Evolutionary conservation across 2,888 invertebrate genomes (phyloP), one percentile per base, ranked within the genome.

Genomic region (Polyommatus iphigenia): DNA sequence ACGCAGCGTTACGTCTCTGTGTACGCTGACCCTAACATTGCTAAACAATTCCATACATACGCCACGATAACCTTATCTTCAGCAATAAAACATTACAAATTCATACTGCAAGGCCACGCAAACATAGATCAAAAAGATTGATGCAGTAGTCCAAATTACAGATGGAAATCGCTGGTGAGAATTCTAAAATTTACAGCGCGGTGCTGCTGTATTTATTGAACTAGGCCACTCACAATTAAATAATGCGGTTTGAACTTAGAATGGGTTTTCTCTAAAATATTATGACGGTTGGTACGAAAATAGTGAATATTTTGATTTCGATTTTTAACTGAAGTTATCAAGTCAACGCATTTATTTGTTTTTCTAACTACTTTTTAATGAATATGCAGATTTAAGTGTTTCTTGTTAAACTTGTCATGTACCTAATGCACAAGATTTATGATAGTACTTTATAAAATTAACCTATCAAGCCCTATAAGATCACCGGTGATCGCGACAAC

Each of bases 81-180:
- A 24, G 29, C 24, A 24, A 67, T 67, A 67, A 67, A 67, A 29
- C 67, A 67, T 67, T 50, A 59, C 67, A 15, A 67, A 67, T 67
- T 67, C 67, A 67, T 67, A 67, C 67, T 67, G 67, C 67, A 80
- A 79, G 79, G 80, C 78, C 80, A 71, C 78, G 77, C 79, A 78
- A 80, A 81, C 80, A 80, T 83, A 81, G 82, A 83, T 83, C 82
- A 83, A 80, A 82, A 81, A 81, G 82, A 83, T 81, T 80, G 80
- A 82, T 82, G 80, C 79, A 76, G 79, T 78, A 78, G 77, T 80
- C 80, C 78, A 78, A 80, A 79, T 80, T 80, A 80, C 80, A 80
- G 78, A 78, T 78, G 79, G 76, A 79, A 71, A 80, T 79, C 79
- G 78, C 79, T 75, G 75, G 79, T 78, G 79, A 80, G 81, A 81